A percentile compares a stretch with the other conserved stretches of the same genome.
Evolutionary conservation across 2,797 vertebrate species (phyloP).

Genomic region (Myotis pilosus): DNA sequence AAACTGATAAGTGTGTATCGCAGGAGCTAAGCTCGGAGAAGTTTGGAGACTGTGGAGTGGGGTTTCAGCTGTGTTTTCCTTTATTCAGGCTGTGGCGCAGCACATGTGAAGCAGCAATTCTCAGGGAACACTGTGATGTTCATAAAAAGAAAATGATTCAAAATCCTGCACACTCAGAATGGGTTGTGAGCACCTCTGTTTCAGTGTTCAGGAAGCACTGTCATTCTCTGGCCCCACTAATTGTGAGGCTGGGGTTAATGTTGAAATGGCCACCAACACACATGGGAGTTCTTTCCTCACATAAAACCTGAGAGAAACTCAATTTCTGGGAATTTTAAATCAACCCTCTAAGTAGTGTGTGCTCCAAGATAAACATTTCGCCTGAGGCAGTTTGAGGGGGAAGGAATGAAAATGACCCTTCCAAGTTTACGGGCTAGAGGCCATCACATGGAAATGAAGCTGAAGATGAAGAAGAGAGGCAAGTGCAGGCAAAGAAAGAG

Average conservation of each 20-base stretch:
- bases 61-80: not conserved
- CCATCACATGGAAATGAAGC: not conserved
- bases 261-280: not conserved
- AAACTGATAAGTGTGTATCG: constrained; percentile 78
- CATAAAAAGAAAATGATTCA: not conserved
- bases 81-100: not conserved
- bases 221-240: not conserved
- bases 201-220: not conserved
- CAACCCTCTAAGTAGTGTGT: not conserved
- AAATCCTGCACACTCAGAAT: not conserved
- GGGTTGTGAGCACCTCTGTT: not conserved
- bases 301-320: not conserved
- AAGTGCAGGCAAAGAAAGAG: not conserved
- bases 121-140: not conserved
- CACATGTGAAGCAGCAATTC: not conserved
- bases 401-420: not conserved
- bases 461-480: not conserved
- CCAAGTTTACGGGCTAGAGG: not conserved
- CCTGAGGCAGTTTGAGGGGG: not conserved
- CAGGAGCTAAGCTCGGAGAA: constrained; percentile 78
- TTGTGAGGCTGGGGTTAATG: not conserved
- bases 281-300: not conserved
- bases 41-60: constrained; percentile 68
- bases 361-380: constrained; percentile 28
- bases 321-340: not conserved